Conservation (phyloP, 2,888 invertebrate species). For the Lacanobia oleracea region DNA sequence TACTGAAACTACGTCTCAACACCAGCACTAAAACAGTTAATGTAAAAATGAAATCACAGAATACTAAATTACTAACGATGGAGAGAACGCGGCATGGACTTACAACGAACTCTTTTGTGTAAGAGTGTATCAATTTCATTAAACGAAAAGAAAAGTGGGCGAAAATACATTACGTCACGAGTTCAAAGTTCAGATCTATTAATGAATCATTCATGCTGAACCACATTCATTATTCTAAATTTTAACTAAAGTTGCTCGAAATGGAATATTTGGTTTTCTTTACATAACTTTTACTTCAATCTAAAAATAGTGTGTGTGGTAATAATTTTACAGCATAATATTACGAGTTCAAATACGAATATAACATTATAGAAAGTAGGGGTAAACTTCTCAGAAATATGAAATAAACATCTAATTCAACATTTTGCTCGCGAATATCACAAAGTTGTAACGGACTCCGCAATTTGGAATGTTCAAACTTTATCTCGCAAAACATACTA, state of each 20-base stretch:
- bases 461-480: slow-evolving; percentile 59
- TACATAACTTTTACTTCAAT: slow-evolving; percentile 32
- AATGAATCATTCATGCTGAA: slow-evolving; percentile 19
- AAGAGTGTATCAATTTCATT: neutral
- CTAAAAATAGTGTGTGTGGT: slow-evolving; percentile 58
- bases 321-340: slow-evolving; percentile 39
- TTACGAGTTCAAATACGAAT: slow-evolving; percentile 40
- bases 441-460: slow-evolving; percentile 61
- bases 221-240: slow-evolving; percentile 30
- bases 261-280: slow-evolving; percentile 38
- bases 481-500: slow-evolving; percentile 64
- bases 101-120: neutral
- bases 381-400: slow-evolving; percentile 58
- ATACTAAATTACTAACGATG: slow-evolving; percentile 6
- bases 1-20: slow-evolving; percentile 53
- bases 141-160: slow-evolving; percentile 12
- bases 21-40: slow-evolving; percentile 44
- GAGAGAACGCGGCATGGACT: neutral
- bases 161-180: slow-evolving; percentile 18
- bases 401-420: slow-evolving; percentile 66
- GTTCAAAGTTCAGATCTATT: slow-evolving; percentile 32
- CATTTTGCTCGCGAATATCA: slow-evolving; percentile 55
- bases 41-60: slow-evolving; percentile 46
- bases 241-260: slow-evolving; percentile 22
- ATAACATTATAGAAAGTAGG: slow-evolving; percentile 37